Evolutionary conservation across 2,888 invertebrate genomes (phyloP).

Genomic region (Hypsopygia costalis): DNA sequence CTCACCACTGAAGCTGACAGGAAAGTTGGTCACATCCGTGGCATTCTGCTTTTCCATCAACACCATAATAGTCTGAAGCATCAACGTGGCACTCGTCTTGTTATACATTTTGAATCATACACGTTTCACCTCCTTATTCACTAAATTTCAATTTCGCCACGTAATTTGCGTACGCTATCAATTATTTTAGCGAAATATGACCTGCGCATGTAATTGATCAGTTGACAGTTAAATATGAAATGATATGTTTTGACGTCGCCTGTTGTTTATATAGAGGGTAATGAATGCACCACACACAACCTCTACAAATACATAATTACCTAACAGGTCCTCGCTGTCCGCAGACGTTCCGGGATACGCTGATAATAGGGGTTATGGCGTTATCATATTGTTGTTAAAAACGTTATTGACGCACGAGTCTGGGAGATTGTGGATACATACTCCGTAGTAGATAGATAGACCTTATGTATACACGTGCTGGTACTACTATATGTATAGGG

Average conservation of each 20-base stretch:
- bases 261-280: conserved; percentile 57
- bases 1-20: conserved; percentile 57
- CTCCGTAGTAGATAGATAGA: conserved; percentile 17
- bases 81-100: conserved; percentile 68
- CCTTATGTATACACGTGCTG: conserved; percentile 15
- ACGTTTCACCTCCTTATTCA: conserved; percentile 11
- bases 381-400: conserved; percentile 68
- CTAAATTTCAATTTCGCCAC: conserved; percentile 10
- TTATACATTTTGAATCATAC: conserved; percentile 53
- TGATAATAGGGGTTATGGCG: conserved; percentile 71
- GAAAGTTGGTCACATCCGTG: conserved; percentile 59
- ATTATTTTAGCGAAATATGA: conserved; percentile 30
- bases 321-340: conserved; percentile 55
- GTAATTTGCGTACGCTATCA: conserved; percentile 23
- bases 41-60: conserved; percentile 73
- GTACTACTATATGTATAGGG: conserved; percentile 9
- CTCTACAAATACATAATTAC: conserved; percentile 36
- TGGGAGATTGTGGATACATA: conserved; percentile 44
- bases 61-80: conserved; percentile 75
- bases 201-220: conserved; percentile 33
- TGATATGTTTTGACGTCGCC: conserved; percentile 39
- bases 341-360: conserved; percentile 76
- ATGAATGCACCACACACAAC: conserved; percentile 45
- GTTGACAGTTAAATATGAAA: conserved; percentile 42
- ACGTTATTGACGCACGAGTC: conserved; percentile 76